Evolutionary conservation across 2,888 invertebrate species (phyloP), one percentile per base, ranked within the genome.

Genomic region (Erpobdella octoculata): DNA sequence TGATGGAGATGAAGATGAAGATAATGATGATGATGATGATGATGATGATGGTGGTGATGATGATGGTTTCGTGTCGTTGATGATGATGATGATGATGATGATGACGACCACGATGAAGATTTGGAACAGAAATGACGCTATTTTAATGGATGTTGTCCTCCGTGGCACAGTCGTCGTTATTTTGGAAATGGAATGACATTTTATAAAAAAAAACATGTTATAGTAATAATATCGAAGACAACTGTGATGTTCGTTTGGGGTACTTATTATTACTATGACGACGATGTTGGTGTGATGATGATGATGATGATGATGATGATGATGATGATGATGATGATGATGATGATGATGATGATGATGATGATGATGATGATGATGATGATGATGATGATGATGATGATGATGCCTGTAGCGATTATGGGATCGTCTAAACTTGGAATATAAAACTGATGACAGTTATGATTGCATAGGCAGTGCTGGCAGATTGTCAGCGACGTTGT

Each of bases 221-320:
- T n/a, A n/a, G n/a, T n/a, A n/a, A n/a, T n/a, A n/a, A n/a, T n/a
- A n/a, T n/a, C n/a, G n/a, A n/a, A n/a, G n/a, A n/a, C n/a, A n/a
- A n/a, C n/a, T n/a, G n/a, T n/a, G n/a, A n/a, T n/a, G n/a, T n/a
- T n/a, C n/a, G n/a, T n/a, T n/a, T n/a, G n/a, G n/a, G n/a, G n/a
- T n/a, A n/a, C n/a, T n/a, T n/a, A n/a, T n/a, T n/a, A n/a, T n/a
- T n/a, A n/a, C n/a, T n/a, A n/a, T n/a, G n/a, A n/a, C n/a, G n/a
- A n/a, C n/a, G n/a, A n/a, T n/a, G n/a, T n/a, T n/a, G n/a, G n/a
- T n/a, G n/a, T n/a, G 36, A 9, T 62, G 35, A 37, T 41, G 66
- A 68, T 48, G 70, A 68, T 68, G 41, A 68, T n/a, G 68, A 46
- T 67, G 53, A 68, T 48, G 68, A 1, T 48, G 48, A 68, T 21